Percentiles rank a stretch among this genome's conserved stretches.
Evolutionary conservation across 2,888 invertebrate genomes (phyloP).

Genomic region (Erynnis tages): DNA sequence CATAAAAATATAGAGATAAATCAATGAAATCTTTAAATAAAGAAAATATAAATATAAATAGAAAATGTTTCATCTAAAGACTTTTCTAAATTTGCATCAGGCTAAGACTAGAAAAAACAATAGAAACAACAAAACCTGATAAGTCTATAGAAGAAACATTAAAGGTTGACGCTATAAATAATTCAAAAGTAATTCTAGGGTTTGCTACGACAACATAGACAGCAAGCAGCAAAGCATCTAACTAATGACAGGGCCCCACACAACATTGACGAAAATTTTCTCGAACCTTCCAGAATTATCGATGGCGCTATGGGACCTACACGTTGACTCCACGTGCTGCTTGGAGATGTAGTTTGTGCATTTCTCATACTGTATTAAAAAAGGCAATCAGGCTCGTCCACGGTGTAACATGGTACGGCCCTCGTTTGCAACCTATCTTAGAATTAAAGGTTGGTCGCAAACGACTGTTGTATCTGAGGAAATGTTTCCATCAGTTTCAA

Average conservation of each 20-base stretch:
- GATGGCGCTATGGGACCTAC: constrained; percentile 69
- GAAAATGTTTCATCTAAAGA: constrained; percentile 1
- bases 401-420: neutral
- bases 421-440: neutral
- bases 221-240: constrained; percentile 54
- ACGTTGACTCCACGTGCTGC: constrained; percentile 66
- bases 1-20: neutral
- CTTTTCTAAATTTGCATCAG: neutral
- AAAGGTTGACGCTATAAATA: neutral
- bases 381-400: neutral
- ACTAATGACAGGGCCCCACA: constrained; percentile 46
- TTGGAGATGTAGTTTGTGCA: constrained; percentile 68
- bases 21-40: neutral
- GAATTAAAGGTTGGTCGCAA: constrained; percentile 8
- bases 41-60: neutral
- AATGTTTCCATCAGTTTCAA: constrained; percentile 1
- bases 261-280: constrained; percentile 47
- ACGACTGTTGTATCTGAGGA: neutral
- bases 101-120: neutral
- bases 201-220: constrained; percentile 44
- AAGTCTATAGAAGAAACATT: neutral
- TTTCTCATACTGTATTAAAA: constrained; percentile 25
- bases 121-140: no score
- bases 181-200: constrained; percentile 6
- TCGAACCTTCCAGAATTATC: constrained; percentile 67